Base-by-base conservation (phyloP, 2,113 vertebrate species). In the Rhea pennata region DNA sequence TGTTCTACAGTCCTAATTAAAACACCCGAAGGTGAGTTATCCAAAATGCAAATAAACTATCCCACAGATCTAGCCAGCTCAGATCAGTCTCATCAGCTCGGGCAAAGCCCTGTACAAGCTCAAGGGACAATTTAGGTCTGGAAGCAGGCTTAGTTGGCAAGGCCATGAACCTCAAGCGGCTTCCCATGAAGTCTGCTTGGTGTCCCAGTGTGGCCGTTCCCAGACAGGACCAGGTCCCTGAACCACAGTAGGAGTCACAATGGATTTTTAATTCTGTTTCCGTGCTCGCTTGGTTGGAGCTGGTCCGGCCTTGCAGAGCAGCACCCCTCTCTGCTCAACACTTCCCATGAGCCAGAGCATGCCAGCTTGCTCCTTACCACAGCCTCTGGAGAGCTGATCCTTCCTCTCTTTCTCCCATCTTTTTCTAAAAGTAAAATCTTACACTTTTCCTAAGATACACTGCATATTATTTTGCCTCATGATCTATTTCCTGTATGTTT, bases 201-300 rank as follows among this genome's bases (percentile, higher is more conserved):
- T 62, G 61, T 31, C 17, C 59, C 65, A 0, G 0, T 1, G 0
- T 1, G 64, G 59, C 50, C 61, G 61, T 12, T 0, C 2, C 2
- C 27, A 56, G 51, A 72, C 15, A 31, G 15, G 9, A 16, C 29
- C 29, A 19, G 29, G 29, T 33, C 56, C 29, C 29, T 19, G 31
- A 16, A 33, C 16, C 15, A 31, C 54, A 4, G 29, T 15, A 58
- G 56, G 15, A 59, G 56, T 31, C 56, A 59, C 0, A 0, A 12
- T 71, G 70, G 46, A 46, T 59, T 14, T 42, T 19, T 46, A 48
- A 70, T 56, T 33, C 48, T 29, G 31, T 14, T 78, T 59, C 56
- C 17, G 36, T 1, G 1, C 36, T 54, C 50, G 59, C 27, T 58
- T 36, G 22, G 20, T 65, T 64, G 51, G 23, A 61, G 12, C 33